Base-by-base conservation (phyloP, 2,113 vertebrate genomes). In the Miniopterus natalensis region DNA sequence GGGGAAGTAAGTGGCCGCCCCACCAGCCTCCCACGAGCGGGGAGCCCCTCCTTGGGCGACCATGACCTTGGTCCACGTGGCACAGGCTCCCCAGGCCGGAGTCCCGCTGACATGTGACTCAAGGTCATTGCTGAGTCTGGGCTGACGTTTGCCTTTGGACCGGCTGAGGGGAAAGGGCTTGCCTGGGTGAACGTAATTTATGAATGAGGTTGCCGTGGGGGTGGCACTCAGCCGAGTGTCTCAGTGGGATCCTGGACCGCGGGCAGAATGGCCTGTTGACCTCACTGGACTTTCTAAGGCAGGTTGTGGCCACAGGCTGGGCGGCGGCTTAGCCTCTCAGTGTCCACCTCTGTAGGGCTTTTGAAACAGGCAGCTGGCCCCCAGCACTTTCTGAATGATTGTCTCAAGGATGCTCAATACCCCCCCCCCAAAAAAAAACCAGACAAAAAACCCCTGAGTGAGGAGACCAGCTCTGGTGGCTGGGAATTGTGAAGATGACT, bases 1-100 rank as follows among this genome's bases (percentile, higher is more conserved):
- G 99, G 0, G 99, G 99, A 97, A 99, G 99, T 99, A 98, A 99
- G 99, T 98, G 18, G 0, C 6, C 75, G 18, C 3, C 51, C 40
- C 10, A 4, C 0, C 1, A 47, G 29, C 27, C 65, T 65, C 6
- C 36, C 12, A 36, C 2, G 98, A 99, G 99, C 0, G 99, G 99
- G 57, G 99, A 99, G 96, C 36, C 12, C 27, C 65, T 65, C 6
- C 36, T 5, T 5, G 5, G 92, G 47, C 25, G 2, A 1, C 47
- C 15, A 0, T 13, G 51, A 3, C 53, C 59, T 36, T 51, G 21
- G 4, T 42, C 29, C 27, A 8, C 6, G 6, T 18, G 31, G 5
- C 8, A 6, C 59, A 1, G 0, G 10, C 12, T n/a, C 47, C 13
- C 31, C 23, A 5, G 31, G 7, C 0, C 11, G 8, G 7, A 3